Conservation (phyloP, 2,113 vertebrate genomes). For the Hypomesus transpacificus region DNA sequence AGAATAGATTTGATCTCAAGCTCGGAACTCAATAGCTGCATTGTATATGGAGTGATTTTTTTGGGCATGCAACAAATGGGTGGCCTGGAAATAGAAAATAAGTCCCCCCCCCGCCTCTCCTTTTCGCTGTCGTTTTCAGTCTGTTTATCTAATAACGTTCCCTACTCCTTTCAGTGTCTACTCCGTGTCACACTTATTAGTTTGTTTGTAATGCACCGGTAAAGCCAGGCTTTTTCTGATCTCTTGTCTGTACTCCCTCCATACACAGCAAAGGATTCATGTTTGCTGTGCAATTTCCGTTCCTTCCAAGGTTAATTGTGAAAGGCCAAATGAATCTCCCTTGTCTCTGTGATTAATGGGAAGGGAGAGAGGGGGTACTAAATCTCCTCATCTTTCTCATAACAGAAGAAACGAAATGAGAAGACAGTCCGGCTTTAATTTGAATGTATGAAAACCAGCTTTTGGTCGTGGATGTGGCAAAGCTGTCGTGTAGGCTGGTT, state of each 20-base stretch:
- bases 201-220: constrained; percentile 51
- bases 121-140: constrained; percentile 33
- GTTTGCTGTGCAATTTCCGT: constrained; percentile 46
- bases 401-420: constrained; percentile 45
- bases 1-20: constrained; percentile 57
- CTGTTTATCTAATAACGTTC: constrained; percentile 53
- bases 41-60: constrained; percentile 39
- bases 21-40: constrained; percentile 49
- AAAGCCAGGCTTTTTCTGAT: constrained; percentile 26
- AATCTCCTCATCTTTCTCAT: constrained; percentile 61
- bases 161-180: constrained; percentile 43
- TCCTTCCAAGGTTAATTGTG: constrained; percentile 49
- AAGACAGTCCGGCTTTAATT: constrained; percentile 54
- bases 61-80: constrained; percentile 46
- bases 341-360: constrained; percentile 59
- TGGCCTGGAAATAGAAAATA: constrained; percentile 54
- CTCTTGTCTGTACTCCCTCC: constrained; percentile 44
- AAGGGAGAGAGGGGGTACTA: constrained; percentile 41
- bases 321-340: constrained; percentile 57
- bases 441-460: constrained; percentile 42
- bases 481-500: constrained; percentile 22
- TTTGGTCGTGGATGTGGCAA: constrained; percentile 33
- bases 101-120: constrained; percentile 29
- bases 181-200: constrained; percentile 43
- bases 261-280: constrained; percentile 31